phyloP scores from a whole-genome alignment of 2,797 vertebrate species.

The Artibeus jamaicensis region DNA sequence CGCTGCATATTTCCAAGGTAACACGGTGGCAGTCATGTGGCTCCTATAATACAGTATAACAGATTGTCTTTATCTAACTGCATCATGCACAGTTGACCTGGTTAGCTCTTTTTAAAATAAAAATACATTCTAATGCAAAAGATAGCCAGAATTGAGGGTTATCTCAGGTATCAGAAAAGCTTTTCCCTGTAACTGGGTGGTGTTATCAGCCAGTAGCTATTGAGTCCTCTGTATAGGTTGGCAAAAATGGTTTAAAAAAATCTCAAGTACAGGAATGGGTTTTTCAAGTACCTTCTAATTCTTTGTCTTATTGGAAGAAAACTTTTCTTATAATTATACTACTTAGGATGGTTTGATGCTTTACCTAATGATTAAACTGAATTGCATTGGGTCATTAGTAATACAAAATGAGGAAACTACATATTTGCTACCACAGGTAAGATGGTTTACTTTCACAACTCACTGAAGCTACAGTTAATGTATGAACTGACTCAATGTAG shows the following conservation, averaged over 20 bases:
- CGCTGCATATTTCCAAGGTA: background rate
- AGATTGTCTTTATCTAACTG: constrained; percentile 9
- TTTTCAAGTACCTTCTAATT: constrained; percentile 25
- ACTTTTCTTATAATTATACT: constrained; percentile 17
- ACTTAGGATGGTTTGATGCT: background rate
- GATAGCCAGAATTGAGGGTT: constrained; percentile 5
- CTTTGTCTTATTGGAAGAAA: constrained; percentile 22
- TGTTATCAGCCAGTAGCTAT: background rate
- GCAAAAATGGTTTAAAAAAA: background rate
- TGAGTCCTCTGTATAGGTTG: background rate
- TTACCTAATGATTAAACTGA: background rate
- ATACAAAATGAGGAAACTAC: background rate
- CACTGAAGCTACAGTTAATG: background rate
- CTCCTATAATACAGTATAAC: background rate
- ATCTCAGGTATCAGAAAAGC: background rate
- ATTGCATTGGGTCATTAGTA: background rate
- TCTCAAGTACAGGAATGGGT: background rate
- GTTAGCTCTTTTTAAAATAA: background rate
- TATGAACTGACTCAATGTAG: background rate
- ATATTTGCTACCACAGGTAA: background rate
- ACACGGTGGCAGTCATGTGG: background rate
- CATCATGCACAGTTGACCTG: background rate
- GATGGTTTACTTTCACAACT: constrained; percentile 25
- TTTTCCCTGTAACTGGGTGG: background rate
- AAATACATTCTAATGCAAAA: background rate